phyloP scores from a whole-genome alignment of 2,888 invertebrate species.

The Notodromas monacha region DNA sequence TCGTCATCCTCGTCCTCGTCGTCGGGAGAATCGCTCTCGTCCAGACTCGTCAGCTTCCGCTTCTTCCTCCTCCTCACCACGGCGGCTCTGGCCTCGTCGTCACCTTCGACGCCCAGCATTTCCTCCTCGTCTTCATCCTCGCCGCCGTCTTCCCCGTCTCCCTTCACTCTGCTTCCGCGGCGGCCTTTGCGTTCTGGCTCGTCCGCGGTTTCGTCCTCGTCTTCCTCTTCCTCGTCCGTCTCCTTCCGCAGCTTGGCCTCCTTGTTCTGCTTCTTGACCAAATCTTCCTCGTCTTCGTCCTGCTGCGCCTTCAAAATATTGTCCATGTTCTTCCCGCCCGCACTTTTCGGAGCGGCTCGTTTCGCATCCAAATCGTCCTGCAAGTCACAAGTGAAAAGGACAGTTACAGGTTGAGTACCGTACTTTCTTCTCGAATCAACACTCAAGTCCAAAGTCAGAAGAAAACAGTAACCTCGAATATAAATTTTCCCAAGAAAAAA shows the following conservation, averaged over 20 bases:
- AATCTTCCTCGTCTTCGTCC: constrained; percentile 23
- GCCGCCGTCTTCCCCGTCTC: background rate
- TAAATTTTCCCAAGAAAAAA: too few species aligned
- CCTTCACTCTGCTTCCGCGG: constrained; percentile 8
- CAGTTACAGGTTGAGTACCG: too few species aligned
- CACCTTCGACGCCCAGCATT: constrained; percentile 4
- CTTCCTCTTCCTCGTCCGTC: constrained; percentile 1
- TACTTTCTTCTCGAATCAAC: too few species aligned
- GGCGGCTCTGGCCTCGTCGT: background rate
- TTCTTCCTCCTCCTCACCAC: constrained; percentile 14
- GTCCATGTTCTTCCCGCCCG: constrained; percentile 69
- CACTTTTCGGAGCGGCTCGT: constrained; percentile 35
- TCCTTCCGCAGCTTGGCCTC: constrained; percentile 8
- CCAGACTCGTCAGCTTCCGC: constrained; percentile 21
- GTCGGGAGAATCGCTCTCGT: constrained; percentile 21
- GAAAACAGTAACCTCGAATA: too few species aligned
- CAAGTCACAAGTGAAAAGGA: too few species aligned
- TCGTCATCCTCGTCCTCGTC: constrained; percentile 16
- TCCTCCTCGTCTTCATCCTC: background rate
- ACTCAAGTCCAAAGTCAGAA: too few species aligned
- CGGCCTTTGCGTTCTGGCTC: too few species aligned
- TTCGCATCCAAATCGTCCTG: constrained; percentile 23
- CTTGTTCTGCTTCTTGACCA: constrained; percentile 8
- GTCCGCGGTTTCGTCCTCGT: background rate
- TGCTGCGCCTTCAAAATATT: constrained; percentile 38